phyloP scores from a whole-genome alignment of 2,797 vertebrate species.

The Epinephelus malabaricus region DNA sequence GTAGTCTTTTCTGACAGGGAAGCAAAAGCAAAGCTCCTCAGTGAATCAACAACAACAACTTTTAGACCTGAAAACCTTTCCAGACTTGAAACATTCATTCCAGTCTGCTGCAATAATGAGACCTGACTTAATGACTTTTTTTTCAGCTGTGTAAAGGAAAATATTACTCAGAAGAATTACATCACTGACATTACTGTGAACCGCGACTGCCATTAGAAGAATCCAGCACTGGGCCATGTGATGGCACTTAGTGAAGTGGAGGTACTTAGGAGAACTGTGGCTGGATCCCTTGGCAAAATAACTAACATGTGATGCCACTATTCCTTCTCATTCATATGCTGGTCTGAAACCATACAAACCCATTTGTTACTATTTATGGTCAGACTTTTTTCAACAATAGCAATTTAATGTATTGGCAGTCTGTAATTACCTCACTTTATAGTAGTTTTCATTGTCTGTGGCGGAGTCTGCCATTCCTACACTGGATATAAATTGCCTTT shows the following conservation, averaged over 20 bases:
- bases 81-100: conserved; percentile 53
- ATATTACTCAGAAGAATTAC: conserved; percentile 64
- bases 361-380: not conserved
- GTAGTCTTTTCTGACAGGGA: conserved; percentile 26
- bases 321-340: not conserved
- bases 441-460: conserved; percentile 17
- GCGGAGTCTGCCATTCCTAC: not conserved
- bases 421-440: conserved; percentile 18
- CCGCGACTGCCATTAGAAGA: conserved; percentile 33
- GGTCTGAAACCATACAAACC: not conserved
- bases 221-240: conserved; percentile 19
- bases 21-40: conserved; percentile 14
- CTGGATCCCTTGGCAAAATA: conserved; percentile 22
- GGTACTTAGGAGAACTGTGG: conserved; percentile 19
- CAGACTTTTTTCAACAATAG: not conserved
- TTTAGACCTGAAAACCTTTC: conserved; percentile 43
- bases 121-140: conserved; percentile 42
- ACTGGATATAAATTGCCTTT: not conserved
- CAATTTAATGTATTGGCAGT: conserved; percentile 5
- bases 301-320: conserved; percentile 2
- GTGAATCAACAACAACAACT: conserved; percentile 55
- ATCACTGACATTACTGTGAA: conserved; percentile 65
- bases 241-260: conserved; percentile 24
- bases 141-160: conserved; percentile 52
- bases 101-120: conserved; percentile 55